Percentiles rank a stretch among this genome's conserved stretches.
Evolutionary conservation across 1,140 invertebrate species (phyloP).

Genomic region (Marisa cornuarietis): DNA sequence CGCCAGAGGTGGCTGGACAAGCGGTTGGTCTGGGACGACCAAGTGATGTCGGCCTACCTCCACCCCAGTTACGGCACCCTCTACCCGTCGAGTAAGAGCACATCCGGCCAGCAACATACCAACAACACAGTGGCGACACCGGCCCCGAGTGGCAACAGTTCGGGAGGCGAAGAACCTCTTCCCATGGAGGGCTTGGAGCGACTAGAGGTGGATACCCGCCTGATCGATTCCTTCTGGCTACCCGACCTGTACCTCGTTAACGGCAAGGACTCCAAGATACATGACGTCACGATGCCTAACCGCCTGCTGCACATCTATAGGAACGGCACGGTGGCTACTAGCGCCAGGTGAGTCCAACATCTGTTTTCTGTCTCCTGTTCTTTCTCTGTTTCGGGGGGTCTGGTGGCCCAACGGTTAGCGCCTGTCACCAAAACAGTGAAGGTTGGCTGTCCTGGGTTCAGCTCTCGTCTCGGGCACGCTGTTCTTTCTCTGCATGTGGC

Average conservation of each 20-base stretch:
- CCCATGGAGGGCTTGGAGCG: background rate
- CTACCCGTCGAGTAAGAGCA: background rate
- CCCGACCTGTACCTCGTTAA: constrained; percentile 77
- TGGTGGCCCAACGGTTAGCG: too few relatives aligned
- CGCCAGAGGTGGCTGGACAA: constrained; percentile 41
- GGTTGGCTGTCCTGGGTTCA: background rate
- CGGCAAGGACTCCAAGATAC: constrained; percentile 70
- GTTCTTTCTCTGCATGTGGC: background rate
- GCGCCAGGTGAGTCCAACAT: constrained; percentile 30
- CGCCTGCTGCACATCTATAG: constrained; percentile 73
- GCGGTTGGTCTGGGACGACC: constrained; percentile 25
- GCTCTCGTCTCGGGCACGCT: background rate
- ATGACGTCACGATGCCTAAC: constrained; percentile 70
- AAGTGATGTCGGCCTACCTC: background rate
- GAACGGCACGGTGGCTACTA: constrained; percentile 73
- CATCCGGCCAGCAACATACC: background rate
- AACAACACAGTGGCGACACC: background rate
- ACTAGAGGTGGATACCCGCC: constrained; percentile 78
- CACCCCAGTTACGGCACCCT: background rate
- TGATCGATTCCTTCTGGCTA: constrained; percentile 78
- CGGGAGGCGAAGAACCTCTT: background rate
- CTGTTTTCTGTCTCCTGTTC: background rate
- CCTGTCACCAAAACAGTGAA: too few relatives aligned
- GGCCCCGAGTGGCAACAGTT: constrained; percentile 1
- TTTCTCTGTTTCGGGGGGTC: background rate